These are phyloP conservation scores for Dryadula phaetusa DNA, from an alignment of 2,888 invertebrate species.

Conservation along the genomic window DNA sequence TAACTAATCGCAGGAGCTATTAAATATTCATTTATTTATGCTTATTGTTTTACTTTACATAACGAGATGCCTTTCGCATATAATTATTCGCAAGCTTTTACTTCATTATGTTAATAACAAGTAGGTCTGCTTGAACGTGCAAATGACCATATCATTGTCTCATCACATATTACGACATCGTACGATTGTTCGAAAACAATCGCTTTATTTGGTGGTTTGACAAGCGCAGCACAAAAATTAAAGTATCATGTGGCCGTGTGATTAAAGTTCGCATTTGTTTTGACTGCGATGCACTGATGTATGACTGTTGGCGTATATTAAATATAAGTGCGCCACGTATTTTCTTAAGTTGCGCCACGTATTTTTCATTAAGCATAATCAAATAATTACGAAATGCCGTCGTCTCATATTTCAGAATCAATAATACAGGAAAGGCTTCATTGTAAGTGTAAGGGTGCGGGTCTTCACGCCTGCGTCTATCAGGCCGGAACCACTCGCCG, in stretches of 20 bases:
- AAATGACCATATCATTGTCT: constrained; percentile 40
- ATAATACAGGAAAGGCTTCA: constrained; percentile 32
- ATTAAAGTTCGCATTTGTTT: constrained; percentile 59
- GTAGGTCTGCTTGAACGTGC: constrained; percentile 36
- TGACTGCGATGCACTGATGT: constrained; percentile 59
- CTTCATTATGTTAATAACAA: constrained; percentile 35
- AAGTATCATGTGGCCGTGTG: constrained; percentile 60
- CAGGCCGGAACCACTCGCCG: constrained; percentile 74
- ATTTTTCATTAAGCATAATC: not conserved
- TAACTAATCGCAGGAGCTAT: not conserved
- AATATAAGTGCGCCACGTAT: too few relatives aligned
- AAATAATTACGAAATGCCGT: constrained; percentile 2
- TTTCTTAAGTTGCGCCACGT: not conserved
- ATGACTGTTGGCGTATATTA: constrained; percentile 53
- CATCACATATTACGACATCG: constrained; percentile 40
- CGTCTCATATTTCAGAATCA: constrained; percentile 17
- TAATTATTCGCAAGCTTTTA: not conserved
- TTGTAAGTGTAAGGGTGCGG: constrained; percentile 38
- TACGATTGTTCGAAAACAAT: constrained; percentile 41
- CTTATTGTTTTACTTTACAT: constrained; percentile 2
- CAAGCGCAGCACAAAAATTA: constrained; percentile 50
- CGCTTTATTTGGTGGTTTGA: constrained; percentile 47
- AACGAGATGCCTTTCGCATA: not conserved
- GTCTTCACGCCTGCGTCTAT: constrained; percentile 61
- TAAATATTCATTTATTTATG: not conserved